phyloP scores from a whole-genome alignment of 2,113 vertebrate genomes.

The Gasterosteus nipponicus region DNA sequence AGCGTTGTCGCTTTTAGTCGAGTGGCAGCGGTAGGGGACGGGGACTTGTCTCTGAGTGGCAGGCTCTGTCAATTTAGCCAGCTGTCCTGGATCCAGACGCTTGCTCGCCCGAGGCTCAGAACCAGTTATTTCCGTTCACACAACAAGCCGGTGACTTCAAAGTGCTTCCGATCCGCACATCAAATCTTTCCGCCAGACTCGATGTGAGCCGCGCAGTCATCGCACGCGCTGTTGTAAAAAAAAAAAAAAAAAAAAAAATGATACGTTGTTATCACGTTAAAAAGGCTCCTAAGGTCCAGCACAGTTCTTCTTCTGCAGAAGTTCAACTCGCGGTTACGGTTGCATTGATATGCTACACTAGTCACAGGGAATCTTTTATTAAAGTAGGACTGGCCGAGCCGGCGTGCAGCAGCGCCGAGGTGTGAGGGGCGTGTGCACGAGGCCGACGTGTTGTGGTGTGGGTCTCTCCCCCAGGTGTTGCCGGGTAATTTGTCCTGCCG shows the following conservation, averaged over 20 bases:
- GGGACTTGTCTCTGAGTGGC: constrained; percentile 62
- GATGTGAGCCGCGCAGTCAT: neutral
- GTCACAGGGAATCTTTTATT: neutral
- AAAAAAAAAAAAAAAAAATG: neutral
- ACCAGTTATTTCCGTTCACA: constrained; percentile 53
- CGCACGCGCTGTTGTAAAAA: constrained; percentile 6
- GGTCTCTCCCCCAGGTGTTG: constrained; percentile 58
- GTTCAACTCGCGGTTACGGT: neutral
- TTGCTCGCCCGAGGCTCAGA: constrained; percentile 52
- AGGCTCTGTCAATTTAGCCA: constrained; percentile 71
- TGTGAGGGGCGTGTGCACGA: constrained; percentile 15
- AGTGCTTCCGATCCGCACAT: constrained; percentile 38
- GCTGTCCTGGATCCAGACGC: constrained; percentile 59
- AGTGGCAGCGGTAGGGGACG: constrained; percentile 51
- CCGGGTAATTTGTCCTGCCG: constrained; percentile 66
- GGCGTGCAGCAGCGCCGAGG: constrained; percentile 20
- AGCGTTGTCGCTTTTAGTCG: constrained; percentile 36
- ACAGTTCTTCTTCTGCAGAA: neutral
- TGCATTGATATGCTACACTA: constrained; percentile 10
- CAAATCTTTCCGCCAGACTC: neutral
- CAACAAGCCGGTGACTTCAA: constrained; percentile 34
- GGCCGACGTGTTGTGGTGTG: constrained; percentile 49
- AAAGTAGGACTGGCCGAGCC: neutral
- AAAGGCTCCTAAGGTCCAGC: neutral
- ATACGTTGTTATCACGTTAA: neutral